Evolutionary conservation across 2,113 vertebrate genomes (phyloP).

Genomic region (Nothobranchius furzeri): DNA sequence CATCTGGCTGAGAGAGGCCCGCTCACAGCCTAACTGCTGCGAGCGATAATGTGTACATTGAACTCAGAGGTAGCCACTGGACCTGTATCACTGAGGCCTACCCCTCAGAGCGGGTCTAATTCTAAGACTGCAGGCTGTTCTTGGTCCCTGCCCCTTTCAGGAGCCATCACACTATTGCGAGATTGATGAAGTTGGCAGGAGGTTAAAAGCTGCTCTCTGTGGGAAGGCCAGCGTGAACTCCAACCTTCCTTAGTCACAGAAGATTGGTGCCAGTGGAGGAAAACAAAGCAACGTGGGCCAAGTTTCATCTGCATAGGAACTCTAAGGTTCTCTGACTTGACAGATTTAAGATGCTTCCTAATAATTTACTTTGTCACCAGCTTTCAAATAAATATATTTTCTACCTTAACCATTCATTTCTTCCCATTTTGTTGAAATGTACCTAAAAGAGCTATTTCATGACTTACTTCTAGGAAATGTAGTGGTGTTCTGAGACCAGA

Average conservation of each 20-base stretch:
- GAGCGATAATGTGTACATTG: constrained; percentile 44
- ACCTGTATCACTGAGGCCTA: constrained; percentile 40
- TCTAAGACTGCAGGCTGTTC: constrained; percentile 47
- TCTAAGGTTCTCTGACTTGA: constrained; percentile 37
- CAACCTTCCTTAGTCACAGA: constrained; percentile 62
- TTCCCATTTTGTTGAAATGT: background rate
- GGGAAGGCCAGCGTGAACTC: constrained; percentile 72
- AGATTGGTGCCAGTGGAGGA: constrained; percentile 28
- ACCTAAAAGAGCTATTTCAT: background rate
- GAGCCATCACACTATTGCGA: constrained; percentile 55
- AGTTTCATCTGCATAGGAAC: constrained; percentile 33
- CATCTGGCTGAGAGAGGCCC: constrained; percentile 69
- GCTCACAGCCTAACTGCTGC: constrained; percentile 35
- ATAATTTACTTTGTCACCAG: constrained; percentile 26
- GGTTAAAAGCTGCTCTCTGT: constrained; percentile 74
- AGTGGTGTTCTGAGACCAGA: background rate
- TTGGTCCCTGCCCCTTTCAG: constrained; percentile 67
- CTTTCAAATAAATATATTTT: background rate
- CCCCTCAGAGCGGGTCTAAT: constrained; percentile 46
- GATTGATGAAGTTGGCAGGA: constrained; percentile 71
- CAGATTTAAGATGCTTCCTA: constrained; percentile 23
- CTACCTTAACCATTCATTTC: background rate
- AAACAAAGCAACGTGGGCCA: constrained; percentile 31
- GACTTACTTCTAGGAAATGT: background rate
- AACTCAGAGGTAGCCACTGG: constrained; percentile 32